These are phyloP conservation scores for Toxotes lorentzi DNA, from an alignment of 2,797 vertebrate genomes.

Conservation along the genomic window DNA sequence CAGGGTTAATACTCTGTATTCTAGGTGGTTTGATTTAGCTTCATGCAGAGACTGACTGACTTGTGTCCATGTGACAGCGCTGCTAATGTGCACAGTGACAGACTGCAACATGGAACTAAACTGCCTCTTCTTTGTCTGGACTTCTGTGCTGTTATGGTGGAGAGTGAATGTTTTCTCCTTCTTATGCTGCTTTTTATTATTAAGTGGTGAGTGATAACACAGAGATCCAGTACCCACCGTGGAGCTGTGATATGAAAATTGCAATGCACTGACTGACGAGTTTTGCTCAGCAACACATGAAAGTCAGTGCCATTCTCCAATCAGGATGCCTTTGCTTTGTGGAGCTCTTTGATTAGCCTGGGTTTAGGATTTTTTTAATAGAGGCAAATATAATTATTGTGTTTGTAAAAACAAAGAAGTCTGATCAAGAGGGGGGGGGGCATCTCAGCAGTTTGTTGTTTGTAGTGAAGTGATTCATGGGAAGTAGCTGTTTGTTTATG, in stretches of 20 bases:
- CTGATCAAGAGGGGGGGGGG: conserved; percentile 10
- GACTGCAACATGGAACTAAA: not conserved
- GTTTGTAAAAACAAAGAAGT: conserved; percentile 47
- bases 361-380: conserved; percentile 6
- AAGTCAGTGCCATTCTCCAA: not conserved
- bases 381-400: conserved; percentile 13
- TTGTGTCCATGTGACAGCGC: not conserved
- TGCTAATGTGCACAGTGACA: conserved; percentile 29
- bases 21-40: too few relatives aligned
- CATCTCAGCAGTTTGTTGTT: conserved; percentile 52
- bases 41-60: not conserved
- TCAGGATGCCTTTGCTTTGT: not conserved
- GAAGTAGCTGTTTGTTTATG: conserved; percentile 56
- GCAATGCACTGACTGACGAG: conserved; percentile 31
- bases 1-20: not conserved
- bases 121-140: not conserved
- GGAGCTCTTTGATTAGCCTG: not conserved
- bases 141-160: not conserved
- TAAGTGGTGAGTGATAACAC: conserved; percentile 39
- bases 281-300: conserved; percentile 14
- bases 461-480: conserved; percentile 34
- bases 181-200: conserved; percentile 35
- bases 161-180: conserved; percentile 11
- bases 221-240: not conserved
- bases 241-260: conserved; percentile 21